These are phyloP conservation scores for Hermodice carunculata DNA, from an alignment of 2,888 invertebrate genomes.

Conservation along the genomic window DNA sequence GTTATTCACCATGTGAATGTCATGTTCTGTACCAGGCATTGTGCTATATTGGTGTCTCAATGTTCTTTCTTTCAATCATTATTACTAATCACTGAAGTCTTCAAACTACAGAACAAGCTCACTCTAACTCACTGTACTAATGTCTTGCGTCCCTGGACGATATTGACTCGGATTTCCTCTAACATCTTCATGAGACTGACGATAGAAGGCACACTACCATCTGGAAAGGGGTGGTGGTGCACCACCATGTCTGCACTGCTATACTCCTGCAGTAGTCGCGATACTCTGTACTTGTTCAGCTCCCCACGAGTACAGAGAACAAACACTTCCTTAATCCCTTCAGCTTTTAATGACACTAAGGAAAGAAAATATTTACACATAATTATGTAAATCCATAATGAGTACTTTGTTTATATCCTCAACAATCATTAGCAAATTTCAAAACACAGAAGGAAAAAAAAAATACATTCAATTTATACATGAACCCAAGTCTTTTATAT, in stretches of 20 bases:
- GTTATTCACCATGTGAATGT: too few species aligned
- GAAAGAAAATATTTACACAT: too few species aligned
- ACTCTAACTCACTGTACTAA: slow-evolving; percentile 53
- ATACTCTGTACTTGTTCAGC: slow-evolving; percentile 56
- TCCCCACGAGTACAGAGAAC: slow-evolving; percentile 57
- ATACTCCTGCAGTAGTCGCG: slow-evolving; percentile 45
- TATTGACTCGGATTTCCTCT: slow-evolving; percentile 45
- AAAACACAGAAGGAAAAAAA: too few species aligned
- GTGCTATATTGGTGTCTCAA: too few species aligned
- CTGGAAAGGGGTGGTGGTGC: slow-evolving; percentile 58
- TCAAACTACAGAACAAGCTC: not conserved
- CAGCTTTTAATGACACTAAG: slow-evolving; percentile 41
- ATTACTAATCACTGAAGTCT: not conserved
- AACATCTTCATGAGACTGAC: slow-evolving; percentile 47
- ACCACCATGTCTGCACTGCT: slow-evolving; percentile 44
- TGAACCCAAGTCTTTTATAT: too few species aligned
- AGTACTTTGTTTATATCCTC: too few species aligned
- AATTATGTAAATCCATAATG: too few species aligned
- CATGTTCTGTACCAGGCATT: too few species aligned
- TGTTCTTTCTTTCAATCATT: not conserved
- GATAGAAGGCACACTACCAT: slow-evolving; percentile 49
- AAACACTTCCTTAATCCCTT: slow-evolving; percentile 53
- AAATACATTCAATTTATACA: too few species aligned
- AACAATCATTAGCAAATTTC: too few species aligned
- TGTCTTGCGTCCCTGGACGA: slow-evolving; percentile 46